Evolutionary conservation across 2,113 vertebrate genomes (phyloP).

Genomic region (Erinaceus europaeus): DNA sequence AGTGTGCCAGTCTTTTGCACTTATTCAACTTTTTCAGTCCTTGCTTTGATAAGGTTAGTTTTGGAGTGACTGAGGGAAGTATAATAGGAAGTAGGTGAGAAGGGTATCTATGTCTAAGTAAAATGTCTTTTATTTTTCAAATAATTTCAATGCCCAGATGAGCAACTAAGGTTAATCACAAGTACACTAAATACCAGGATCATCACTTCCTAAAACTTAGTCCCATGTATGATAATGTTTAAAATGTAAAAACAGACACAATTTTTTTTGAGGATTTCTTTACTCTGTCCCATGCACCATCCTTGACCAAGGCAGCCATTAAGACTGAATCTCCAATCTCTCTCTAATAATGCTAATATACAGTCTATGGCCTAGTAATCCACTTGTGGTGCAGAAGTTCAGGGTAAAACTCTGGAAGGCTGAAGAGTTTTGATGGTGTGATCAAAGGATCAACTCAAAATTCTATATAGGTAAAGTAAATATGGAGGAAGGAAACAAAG

Average conservation of each 20-base stretch:
- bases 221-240: background rate
- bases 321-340: background rate
- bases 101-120: background rate
- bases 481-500: background rate
- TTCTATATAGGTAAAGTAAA: background rate
- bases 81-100: too few species aligned
- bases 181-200: background rate
- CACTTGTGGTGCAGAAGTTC: background rate
- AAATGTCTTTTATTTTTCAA: background rate
- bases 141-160: background rate
- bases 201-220: background rate
- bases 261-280: background rate
- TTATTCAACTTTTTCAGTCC: too few species aligned
- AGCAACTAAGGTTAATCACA: background rate
- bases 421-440: background rate
- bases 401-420: background rate
- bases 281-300: background rate
- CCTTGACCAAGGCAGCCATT: background rate
- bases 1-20: too few species aligned
- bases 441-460: constrained; percentile 8
- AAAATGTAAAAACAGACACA: background rate
- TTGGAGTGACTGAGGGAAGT: too few species aligned
- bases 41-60: too few species aligned
- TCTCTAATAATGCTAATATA: background rate
- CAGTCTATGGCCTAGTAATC: background rate